phyloP scores from a whole-genome alignment of 2,797 vertebrate species.

The Eulemur mongoz region DNA sequence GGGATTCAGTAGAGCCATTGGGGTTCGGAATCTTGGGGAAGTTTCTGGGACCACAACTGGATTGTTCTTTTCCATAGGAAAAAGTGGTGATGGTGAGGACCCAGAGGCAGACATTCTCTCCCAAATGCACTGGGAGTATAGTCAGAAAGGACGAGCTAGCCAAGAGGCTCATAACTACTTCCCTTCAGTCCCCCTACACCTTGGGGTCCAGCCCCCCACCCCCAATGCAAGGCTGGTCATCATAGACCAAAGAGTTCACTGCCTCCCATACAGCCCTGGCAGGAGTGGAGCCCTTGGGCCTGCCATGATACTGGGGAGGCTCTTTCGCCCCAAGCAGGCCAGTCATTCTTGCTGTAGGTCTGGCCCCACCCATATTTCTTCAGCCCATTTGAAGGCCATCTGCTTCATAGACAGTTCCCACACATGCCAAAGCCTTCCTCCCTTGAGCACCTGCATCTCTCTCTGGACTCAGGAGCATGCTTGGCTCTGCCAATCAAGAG shows the following conservation, averaged over 20 bases:
- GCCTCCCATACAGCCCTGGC: neutral
- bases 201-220: neutral
- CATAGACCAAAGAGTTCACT: neutral
- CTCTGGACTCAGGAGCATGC: neutral
- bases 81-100: neutral
- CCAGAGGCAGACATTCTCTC: neutral
- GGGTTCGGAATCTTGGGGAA: neutral
- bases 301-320: neutral
- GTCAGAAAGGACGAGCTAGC: neutral
- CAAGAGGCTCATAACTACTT: neutral
- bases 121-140: neutral
- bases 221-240: neutral
- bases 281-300: neutral
- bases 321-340: neutral
- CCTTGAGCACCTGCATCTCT: neutral
- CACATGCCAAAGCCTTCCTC: neutral
- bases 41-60: neutral
- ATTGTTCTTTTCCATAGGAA: neutral
- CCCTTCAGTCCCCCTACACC: neutral
- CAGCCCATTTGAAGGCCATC: neutral
- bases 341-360: neutral
- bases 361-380: fast-evolving
- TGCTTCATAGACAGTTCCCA: neutral
- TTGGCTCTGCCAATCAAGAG: neutral
- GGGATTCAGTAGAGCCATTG: neutral